Percentiles rank a stretch among this genome's conserved stretches.
phyloP scores from a whole-genome alignment of 2,113 vertebrate genomes.

The Etheostoma spectabile region DNA sequence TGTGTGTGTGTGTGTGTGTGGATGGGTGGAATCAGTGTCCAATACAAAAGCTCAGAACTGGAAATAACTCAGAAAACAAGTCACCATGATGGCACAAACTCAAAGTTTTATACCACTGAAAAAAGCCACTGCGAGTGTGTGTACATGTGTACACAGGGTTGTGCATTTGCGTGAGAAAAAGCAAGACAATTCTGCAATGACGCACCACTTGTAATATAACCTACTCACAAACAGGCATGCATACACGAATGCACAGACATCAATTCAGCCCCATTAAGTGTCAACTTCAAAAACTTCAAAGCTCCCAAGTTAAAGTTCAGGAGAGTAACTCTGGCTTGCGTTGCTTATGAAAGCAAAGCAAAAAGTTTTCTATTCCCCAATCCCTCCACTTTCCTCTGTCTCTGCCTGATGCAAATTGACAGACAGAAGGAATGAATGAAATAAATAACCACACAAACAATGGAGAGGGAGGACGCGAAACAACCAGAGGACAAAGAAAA shows the following conservation, averaged over 20 bases:
- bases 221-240: conserved; percentile 1
- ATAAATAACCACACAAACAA: conserved; percentile 74
- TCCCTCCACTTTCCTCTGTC: conserved; percentile 44
- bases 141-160: background rate
- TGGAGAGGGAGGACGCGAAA: conserved; percentile 61
- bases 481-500: conserved; percentile 67
- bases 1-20: conserved; percentile 1
- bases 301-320: conserved; percentile 46
- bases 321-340: conserved; percentile 23
- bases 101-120: background rate
- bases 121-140: background rate
- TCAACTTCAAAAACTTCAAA: conserved; percentile 62
- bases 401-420: conserved; percentile 75
- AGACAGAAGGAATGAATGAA: conserved; percentile 67
- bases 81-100: background rate
- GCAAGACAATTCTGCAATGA: conserved; percentile 21
- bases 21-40: conserved; percentile 1
- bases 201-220: conserved; percentile 19
- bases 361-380: conserved; percentile 67
- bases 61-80: conserved; percentile 12
- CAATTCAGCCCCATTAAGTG: conserved; percentile 30
- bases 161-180: conserved; percentile 8
- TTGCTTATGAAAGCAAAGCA: conserved; percentile 49
- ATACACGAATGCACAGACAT: conserved; percentile 27
- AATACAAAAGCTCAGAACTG: conserved; percentile 11